These are phyloP conservation scores for Pristionchus fissidentatus DNA, from an alignment of 2,888 invertebrate species.

Conservation along the genomic window DNA sequence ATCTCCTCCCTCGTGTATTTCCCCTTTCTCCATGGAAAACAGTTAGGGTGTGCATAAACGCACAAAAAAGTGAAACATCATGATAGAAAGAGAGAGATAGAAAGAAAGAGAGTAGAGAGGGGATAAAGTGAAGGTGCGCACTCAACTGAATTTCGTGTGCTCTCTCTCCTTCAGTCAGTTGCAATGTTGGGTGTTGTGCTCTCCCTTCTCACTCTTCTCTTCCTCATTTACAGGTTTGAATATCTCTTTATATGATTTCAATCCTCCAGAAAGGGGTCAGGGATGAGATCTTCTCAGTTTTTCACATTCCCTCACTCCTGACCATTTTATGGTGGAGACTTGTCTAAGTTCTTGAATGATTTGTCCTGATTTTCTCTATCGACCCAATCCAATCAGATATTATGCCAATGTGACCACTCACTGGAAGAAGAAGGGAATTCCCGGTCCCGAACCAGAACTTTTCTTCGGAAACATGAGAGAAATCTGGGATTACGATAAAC, in stretches of 20 bases:
- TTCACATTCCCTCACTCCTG: too few relatives aligned
- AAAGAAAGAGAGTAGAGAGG: neutral
- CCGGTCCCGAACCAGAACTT: conserved; percentile 59
- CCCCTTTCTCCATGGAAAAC: neutral
- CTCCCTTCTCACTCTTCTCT: neutral
- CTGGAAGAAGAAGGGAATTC: conserved; percentile 66
- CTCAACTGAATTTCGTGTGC: conserved; percentile 3
- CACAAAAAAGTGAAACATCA: conserved; percentile 13
- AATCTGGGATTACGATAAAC: conserved; percentile 53
- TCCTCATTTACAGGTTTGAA: neutral
- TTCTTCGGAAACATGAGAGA: conserved; percentile 63
- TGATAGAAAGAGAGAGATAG: neutral
- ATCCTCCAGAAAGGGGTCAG: too few relatives aligned
- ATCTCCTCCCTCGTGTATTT: neutral
- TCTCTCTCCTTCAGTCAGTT: neutral
- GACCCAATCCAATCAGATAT: conserved; percentile 37
- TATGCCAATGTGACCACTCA: conserved; percentile 54
- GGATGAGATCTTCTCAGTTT: too few relatives aligned
- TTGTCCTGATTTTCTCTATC: neutral
- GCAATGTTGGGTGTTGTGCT: neutral
- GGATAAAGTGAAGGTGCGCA: too few relatives aligned
- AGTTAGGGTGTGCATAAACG: too few relatives aligned
- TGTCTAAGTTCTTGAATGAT: too few relatives aligned
- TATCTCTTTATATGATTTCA: neutral
- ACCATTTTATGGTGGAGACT: too few relatives aligned